Base-by-base conservation (phyloP, 2,113 vertebrate genomes). In the Electrona antarctica region DNA sequence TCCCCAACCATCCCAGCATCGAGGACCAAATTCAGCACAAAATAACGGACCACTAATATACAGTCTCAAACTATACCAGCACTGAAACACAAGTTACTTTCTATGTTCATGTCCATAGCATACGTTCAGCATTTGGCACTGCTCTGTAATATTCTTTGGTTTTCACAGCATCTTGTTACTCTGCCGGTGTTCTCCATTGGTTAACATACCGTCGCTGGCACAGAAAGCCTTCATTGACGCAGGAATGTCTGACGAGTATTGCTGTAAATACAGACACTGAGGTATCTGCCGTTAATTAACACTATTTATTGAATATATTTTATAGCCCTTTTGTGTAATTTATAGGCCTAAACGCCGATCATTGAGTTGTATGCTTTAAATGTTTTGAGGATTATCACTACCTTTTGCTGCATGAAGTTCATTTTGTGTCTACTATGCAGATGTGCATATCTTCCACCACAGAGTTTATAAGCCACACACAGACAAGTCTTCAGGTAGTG, bases 371-470 rank as follows among this genome's bases (percentile, higher is more conserved):
- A 78, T 85, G 81, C 69, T 74, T 21, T 85, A 14, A 59, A 76
- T 71, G 71, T 87, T 86, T 88, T 78, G 82, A 90, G 80, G 85
- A 83, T 80, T 87, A 81, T 82, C 70, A 2, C 78, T 64, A 65
- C 84, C 72, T 84, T 52, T 84, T 88, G 72, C 77, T 56, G 64
- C 64, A 67, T 69, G 57, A 73, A 69, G 59, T 76, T 76, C 65
- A 65, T 67, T 0, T 59, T 33, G 88, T 88, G 85, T 83, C 85
- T 83, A 66, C 33, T 41, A 41, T 41, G 33, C 33, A 41, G 33
- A 41, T 41, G 33, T 41, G 52, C 52, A 13, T 68, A 68, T 70
- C 71, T 33, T 66, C 50, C 14, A 21, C 33, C 33, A 21, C 21
- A 4, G 33, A 41, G 33, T 3, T 41, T 41, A 41, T 1, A 41